Conservation (phyloP, 2,113 vertebrate genomes). For the Elephantulus edwardii region DNA sequence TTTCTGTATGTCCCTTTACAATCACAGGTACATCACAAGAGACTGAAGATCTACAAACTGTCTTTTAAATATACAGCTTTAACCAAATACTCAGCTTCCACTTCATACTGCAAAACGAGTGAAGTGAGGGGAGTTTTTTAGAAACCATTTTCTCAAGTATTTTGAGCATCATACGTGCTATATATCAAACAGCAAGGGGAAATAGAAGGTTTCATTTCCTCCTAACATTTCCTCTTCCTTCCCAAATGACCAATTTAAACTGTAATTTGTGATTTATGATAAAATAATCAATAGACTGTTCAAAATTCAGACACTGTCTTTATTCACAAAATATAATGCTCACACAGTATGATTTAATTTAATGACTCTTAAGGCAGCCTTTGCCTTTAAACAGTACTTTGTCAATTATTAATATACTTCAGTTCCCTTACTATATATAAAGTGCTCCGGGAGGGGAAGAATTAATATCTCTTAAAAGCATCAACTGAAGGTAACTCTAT, state of each 20-base stretch:
- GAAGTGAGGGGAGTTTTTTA: neutral
- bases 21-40: neutral
- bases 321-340: neutral
- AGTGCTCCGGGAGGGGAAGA: neutral
- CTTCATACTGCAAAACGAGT: neutral
- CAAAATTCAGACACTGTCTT: neutral
- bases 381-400: neutral
- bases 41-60: neutral
- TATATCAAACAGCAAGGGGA: neutral
- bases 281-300: neutral
- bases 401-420: neutral
- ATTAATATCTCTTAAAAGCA: neutral
- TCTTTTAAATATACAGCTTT: neutral
- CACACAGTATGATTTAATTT: neutral
- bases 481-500: neutral
- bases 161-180: neutral
- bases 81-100: neutral
- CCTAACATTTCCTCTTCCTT: neutral
- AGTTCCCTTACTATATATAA: neutral
- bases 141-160: neutral
- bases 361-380: neutral
- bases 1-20: too few species aligned
- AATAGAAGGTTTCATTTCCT: neutral
- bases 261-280: neutral
- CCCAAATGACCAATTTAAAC: neutral